Evolutionary conservation across 2,113 vertebrate species (phyloP).

Genomic region (Ailuropoda melanoleuca): DNA sequence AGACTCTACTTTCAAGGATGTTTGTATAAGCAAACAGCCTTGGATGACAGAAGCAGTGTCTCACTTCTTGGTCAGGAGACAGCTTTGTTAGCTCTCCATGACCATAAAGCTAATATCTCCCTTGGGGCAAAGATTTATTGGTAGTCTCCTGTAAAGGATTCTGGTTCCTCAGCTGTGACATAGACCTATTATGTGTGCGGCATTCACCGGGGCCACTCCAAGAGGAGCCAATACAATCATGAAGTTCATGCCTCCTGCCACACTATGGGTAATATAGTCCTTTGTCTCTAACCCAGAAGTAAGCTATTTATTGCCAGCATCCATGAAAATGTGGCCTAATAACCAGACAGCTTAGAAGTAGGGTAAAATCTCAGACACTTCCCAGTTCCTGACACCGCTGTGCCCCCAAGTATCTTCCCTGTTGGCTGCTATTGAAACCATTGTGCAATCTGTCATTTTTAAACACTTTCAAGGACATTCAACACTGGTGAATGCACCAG

Average conservation of each 20-base stretch:
- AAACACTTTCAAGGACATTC: not conserved
- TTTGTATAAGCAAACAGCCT: not conserved
- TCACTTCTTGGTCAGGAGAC: not conserved
- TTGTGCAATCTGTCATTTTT: not conserved
- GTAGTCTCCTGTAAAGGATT: not conserved
- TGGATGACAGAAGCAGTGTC: not conserved
- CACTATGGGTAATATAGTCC: not conserved
- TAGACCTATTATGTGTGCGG: not conserved
- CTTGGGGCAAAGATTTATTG: not conserved
- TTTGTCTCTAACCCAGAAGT: not conserved
- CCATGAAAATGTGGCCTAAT: not conserved
- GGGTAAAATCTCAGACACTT: not conserved
- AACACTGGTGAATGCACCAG: not conserved
- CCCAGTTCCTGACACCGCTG: not conserved
- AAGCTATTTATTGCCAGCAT: constrained; percentile 14
- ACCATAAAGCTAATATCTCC: not conserved
- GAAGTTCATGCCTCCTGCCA: not conserved
- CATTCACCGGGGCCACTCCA: not conserved
- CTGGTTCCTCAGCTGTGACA: not conserved
- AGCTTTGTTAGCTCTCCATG: not conserved
- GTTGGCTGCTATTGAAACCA: not conserved
- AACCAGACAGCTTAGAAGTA: not conserved
- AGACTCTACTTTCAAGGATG: not conserved
- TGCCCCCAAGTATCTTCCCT: not conserved
- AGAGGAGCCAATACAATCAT: not conserved